Conservation (phyloP, 2,888 invertebrate genomes). For the Leptinotarsa juncta region DNA sequence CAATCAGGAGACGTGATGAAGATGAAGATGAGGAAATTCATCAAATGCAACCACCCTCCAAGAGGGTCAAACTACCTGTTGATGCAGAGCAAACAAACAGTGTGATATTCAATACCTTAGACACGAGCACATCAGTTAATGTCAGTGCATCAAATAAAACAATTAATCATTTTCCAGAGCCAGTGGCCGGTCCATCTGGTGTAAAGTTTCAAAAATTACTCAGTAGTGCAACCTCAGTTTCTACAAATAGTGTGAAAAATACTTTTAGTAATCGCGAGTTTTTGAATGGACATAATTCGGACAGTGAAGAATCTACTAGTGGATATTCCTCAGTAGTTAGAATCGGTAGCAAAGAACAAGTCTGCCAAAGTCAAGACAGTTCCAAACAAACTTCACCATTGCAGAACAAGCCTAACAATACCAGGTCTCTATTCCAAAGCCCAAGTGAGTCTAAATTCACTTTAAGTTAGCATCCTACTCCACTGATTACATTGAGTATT, state of each 20-base stretch:
- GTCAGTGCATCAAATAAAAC: conserved; percentile 38
- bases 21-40: conserved; percentile 58
- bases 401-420: conserved; percentile 47
- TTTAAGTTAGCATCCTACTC: conserved; percentile 6
- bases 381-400: conserved; percentile 52
- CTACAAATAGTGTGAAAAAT: conserved; percentile 37
- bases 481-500: background rate
- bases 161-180: conserved; percentile 54
- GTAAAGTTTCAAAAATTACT: conserved; percentile 54
- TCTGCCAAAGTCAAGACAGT: conserved; percentile 52
- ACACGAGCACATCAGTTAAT: conserved; percentile 16
- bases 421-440: conserved; percentile 54
- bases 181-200: conserved; percentile 62
- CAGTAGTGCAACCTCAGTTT: conserved; percentile 35
- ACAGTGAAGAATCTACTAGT: conserved; percentile 71
- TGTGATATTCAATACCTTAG: conserved; percentile 24
- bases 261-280: conserved; percentile 39
- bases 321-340: conserved; percentile 69
- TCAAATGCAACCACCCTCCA: conserved; percentile 66
- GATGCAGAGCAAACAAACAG: conserved; percentile 30
- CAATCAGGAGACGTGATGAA: conserved; percentile 63
- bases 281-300: conserved; percentile 66
- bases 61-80: conserved; percentile 60
- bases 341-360: conserved; percentile 58
- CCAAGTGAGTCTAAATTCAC: conserved; percentile 52